phyloP scores from a whole-genome alignment of 2,797 vertebrate genomes.

The Rhodeus uyekii region DNA sequence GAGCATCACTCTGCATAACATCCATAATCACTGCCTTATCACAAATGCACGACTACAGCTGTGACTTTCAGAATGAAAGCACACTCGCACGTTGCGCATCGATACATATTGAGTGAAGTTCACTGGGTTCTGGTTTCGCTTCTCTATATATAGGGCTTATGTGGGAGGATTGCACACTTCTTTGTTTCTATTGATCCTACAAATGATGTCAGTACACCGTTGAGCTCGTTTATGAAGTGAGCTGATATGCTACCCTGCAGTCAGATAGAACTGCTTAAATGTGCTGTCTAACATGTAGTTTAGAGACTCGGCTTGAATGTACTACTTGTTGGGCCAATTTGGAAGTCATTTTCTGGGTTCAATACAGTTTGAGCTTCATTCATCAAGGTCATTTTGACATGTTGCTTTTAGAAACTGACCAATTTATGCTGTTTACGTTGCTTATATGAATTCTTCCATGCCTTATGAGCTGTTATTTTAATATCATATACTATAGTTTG shows the following conservation, averaged over 20 bases:
- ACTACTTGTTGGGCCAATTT: background rate
- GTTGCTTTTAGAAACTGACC: background rate
- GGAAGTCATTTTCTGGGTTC: background rate
- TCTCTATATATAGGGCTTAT: conserved; percentile 40
- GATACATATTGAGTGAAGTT: conserved; percentile 39
- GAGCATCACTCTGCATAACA: conserved; percentile 57
- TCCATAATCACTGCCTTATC: conserved; percentile 4
- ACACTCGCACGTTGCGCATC: conserved; percentile 3
- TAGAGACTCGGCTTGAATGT: background rate
- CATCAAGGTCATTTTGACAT: background rate
- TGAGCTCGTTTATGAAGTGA: conserved; percentile 14
- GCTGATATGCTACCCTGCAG: background rate
- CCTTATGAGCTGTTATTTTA: background rate
- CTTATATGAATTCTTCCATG: background rate
- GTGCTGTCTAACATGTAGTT: background rate
- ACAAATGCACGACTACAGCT: conserved; percentile 60
- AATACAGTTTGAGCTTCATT: background rate
- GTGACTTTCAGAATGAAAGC: conserved; percentile 45
- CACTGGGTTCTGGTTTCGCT: conserved; percentile 45
- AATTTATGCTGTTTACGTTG: background rate
- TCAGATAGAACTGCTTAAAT: background rate
- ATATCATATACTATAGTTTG: background rate
- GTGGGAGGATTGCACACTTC: conserved; percentile 40
- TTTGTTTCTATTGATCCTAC: conserved; percentile 33
- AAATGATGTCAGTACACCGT: conserved; percentile 20